Evolutionary conservation across 2,113 vertebrate genomes (phyloP).

Genomic region (Eubucco bourcierii): DNA sequence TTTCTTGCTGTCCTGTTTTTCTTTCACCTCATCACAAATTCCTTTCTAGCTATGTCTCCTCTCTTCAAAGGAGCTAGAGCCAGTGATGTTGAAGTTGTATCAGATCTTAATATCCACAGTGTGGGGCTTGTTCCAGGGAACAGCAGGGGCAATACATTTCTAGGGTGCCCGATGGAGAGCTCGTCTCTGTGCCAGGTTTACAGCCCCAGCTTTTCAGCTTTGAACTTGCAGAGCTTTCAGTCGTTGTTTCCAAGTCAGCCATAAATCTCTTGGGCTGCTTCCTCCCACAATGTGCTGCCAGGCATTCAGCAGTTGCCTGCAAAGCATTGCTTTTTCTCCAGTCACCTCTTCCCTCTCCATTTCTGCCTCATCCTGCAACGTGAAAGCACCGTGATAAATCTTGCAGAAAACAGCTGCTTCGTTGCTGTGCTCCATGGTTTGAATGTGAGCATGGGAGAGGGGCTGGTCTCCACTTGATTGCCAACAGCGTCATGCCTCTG

Average conservation of each 20-base stretch:
- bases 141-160: not conserved
- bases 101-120: rapidly evolving
- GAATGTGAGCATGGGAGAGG: not conserved
- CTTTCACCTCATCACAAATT: not conserved
- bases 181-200: not conserved
- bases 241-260: not conserved
- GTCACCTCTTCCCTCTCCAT: not conserved
- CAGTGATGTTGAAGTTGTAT: not conserved
- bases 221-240: constrained; percentile 34
- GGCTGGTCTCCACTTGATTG: not conserved
- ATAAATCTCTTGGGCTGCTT: constrained; percentile 26
- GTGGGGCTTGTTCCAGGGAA: not conserved
- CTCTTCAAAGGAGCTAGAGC: not conserved
- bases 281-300: not conserved
- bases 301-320: not conserved
- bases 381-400: not conserved
- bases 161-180: constrained; percentile 15
- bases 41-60: not conserved
- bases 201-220: not conserved
- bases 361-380: not conserved
- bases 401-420: constrained; percentile 30
- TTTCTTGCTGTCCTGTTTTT: not conserved
- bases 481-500: not conserved
- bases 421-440: not conserved
- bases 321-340: not conserved